phyloP scores from a whole-genome alignment of 2,888 invertebrate genomes.

The Amblyteles armatorius region DNA sequence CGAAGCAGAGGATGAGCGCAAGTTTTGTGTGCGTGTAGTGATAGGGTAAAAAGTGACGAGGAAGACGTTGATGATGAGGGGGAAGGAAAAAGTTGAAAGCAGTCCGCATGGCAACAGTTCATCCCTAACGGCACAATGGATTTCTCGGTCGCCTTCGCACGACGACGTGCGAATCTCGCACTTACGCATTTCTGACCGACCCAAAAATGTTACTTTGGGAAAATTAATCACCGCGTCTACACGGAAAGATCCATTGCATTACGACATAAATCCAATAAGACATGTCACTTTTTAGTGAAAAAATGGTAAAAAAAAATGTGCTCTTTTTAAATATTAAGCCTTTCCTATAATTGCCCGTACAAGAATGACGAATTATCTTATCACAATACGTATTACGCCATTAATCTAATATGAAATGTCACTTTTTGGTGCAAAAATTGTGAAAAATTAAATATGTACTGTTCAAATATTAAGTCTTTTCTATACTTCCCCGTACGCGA shows the following conservation, averaged over 20 bases:
- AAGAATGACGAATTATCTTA: neutral
- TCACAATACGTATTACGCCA: neutral
- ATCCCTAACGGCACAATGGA: neutral
- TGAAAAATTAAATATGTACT: too few relatives aligned
- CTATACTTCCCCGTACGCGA: too few relatives aligned
- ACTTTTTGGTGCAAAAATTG: too few relatives aligned
- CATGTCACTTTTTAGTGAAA: too few relatives aligned
- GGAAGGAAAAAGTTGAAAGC: constrained; percentile 68
- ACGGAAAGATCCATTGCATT: neutral
- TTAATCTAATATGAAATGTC: too few relatives aligned
- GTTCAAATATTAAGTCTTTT: too few relatives aligned
- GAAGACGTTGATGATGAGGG: constrained; percentile 1
- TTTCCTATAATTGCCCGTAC: too few relatives aligned
- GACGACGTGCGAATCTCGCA: neutral
- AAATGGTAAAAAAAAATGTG: too few relatives aligned
- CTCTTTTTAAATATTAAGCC: too few relatives aligned
- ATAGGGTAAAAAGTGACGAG: constrained; percentile 31
- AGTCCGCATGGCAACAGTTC: constrained; percentile 8
- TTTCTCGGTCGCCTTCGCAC: neutral
- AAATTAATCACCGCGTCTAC: neutral
- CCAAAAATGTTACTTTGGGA: neutral
- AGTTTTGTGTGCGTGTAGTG: constrained; percentile 23
- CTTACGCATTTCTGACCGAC: neutral
- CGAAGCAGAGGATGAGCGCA: constrained; percentile 34
- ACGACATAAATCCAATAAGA: too few relatives aligned